Evolutionary conservation across 2,113 vertebrate genomes (phyloP).

Genomic region (Oncorhynchus nerka): DNA sequence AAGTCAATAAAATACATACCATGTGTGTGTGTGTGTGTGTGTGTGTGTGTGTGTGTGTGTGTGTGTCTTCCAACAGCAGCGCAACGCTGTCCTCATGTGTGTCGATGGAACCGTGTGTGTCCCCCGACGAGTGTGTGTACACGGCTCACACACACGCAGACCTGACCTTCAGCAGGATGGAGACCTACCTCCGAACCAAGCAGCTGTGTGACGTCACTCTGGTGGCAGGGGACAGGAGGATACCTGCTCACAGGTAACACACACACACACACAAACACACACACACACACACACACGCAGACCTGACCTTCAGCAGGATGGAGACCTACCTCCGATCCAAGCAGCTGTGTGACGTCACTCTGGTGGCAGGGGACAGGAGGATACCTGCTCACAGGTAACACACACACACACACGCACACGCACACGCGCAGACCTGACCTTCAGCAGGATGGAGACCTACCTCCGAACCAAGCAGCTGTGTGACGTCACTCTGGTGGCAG

Average conservation of each 20-base stretch:
- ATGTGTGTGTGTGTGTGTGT: too few species aligned
- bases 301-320: constrained; percentile 94
- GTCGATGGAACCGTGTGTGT: constrained; percentile 88
- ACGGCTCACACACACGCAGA: constrained; percentile 93
- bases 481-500: constrained; percentile 92
- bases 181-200: constrained; percentile 90
- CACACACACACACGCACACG: background rate
- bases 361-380: constrained; percentile 91
- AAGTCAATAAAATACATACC: too few species aligned
- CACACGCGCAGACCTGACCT: constrained; percentile 92
- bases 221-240: constrained; percentile 91
- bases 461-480: constrained; percentile 90
- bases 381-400: constrained; percentile 95
- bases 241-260: constrained; percentile 93
- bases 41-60: background rate
- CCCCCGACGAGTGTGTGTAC: constrained; percentile 79
- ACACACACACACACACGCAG: constrained; percentile 60
- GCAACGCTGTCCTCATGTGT: constrained; percentile 86
- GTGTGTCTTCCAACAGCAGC: constrained; percentile 82
- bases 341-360: constrained; percentile 92
- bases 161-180: constrained; percentile 94
- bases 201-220: constrained; percentile 94
- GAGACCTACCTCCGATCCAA: constrained; percentile 92
- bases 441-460: constrained; percentile 97
- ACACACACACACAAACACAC: background rate